phyloP scores from a whole-genome alignment of 2,888 invertebrate species.

The Portevinia maculata region DNA sequence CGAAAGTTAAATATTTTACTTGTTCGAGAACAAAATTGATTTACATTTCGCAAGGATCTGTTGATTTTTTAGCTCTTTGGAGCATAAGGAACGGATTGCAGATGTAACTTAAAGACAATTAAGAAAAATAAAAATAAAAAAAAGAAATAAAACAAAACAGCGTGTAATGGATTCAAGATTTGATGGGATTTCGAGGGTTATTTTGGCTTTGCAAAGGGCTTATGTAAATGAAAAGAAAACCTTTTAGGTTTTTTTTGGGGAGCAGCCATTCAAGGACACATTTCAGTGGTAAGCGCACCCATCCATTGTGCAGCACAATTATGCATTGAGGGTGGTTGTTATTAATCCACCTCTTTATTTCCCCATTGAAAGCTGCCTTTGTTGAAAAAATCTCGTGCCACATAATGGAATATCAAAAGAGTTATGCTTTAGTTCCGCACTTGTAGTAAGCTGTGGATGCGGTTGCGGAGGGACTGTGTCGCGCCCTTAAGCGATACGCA shows the following conservation, averaged over 20 bases:
- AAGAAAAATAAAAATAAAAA: conserved; percentile 44
- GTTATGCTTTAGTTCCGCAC: conserved; percentile 28
- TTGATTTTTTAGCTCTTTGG: conserved; percentile 65
- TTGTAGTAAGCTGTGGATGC: background rate
- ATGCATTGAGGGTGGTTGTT: conserved; percentile 70
- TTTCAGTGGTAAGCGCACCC: conserved; percentile 37
- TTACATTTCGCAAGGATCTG: conserved; percentile 71
- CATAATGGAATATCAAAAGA: conserved; percentile 52
- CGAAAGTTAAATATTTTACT: conserved; percentile 74
- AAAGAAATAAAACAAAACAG: conserved; percentile 15
- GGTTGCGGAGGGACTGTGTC: conserved; percentile 12
- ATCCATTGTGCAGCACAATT: conserved; percentile 63
- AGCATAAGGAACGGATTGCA: conserved; percentile 24
- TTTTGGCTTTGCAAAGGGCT: background rate
- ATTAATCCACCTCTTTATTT: conserved; percentile 71
- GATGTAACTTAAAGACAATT: conserved; percentile 41
- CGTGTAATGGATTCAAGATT: conserved; percentile 62
- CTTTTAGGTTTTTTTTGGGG: conserved; percentile 49
- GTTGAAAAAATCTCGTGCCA: conserved; percentile 34
- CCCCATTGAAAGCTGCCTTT: conserved; percentile 40
- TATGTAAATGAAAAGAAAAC: conserved; percentile 36
- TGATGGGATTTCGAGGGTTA: conserved; percentile 28
- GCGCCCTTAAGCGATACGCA: conserved; percentile 59
- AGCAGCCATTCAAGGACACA: conserved; percentile 8
- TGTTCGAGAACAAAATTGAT: conserved; percentile 71